Base-by-base conservation (phyloP, 2,888 invertebrate genomes). In the Microplitis deprimator region DNA sequence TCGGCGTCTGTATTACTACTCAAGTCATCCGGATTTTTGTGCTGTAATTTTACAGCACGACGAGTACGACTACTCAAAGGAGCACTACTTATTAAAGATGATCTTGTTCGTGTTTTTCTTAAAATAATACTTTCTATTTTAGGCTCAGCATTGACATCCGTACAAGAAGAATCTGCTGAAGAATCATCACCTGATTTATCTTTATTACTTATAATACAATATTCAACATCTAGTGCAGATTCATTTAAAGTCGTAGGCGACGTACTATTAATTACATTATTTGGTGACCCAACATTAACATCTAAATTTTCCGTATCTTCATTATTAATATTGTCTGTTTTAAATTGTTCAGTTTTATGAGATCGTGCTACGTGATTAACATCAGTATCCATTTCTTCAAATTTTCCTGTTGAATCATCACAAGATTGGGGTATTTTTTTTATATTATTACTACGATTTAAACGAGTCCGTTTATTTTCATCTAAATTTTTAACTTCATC, bases 251-350 rank as follows among this genome's bases (percentile, higher is more conserved):
- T 65, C n/a, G 68, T 61, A 4, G 77, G 73, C 8, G 77, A 73
- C 1, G 64, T 59, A 50, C 50, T 10, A 39, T 8, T 16, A 6
- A 50, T 65, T 41, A 50, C 50, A 29, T 73, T 73, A 67, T 73
- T 73, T 4, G 73, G 50, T 6, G 73, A 73, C 5, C 73, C 73
- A 69, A 80, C 79, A 40, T 81, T 82, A 73, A 82, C 77, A 72
- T 84, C 83, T 65, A 78, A 80, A 77, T 83, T 83, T 74, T 83
- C 82, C 1, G 79, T 70, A 39, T 81, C 81, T 8, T 81, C 82
- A 17, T 81, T 77, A 50, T 80, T 70, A 20, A 39, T 29, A 65
- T 72, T 78, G 10, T 64, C 20, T 72, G 59, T 16, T 78, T 81
- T 68, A 75, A 50, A 50, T 50, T 29, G 29, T 29, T 50, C 50